Evolutionary conservation across 2,113 vertebrate species (phyloP), one percentile per base, ranked within the genome.

Genomic region (Chrysemys picta): DNA sequence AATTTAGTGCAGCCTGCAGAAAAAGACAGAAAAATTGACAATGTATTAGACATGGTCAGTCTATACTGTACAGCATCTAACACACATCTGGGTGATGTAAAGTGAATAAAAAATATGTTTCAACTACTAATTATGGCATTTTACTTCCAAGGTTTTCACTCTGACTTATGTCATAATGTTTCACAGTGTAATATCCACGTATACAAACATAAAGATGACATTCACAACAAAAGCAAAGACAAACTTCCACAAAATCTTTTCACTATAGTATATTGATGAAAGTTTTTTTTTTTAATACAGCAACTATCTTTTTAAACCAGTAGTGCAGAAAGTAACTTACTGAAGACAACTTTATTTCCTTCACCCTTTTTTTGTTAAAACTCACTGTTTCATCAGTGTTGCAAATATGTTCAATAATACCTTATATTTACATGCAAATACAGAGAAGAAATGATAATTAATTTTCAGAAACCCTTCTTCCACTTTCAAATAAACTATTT

Each of bases 1-100:
- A 99, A 98, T 99, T 99, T 83, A 99, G 98, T 0, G 96, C 99
- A 91, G 99, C 99, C 99, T 99, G 86, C 80, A 97, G 75, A 81
- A 6, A 90, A 83, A 84, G 81, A 56, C 27, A 78, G 42, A 75
- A 90, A 54, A 76, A 50, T 56, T 5, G 1, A 95, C 4, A 88
- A 72, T 0, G 82, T 4, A 7, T 13, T 5, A 6, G 38, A 75
- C 56, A 47, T 84, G 13, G 89, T 62, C 5, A 38, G 94, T 52
- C 25, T 89, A 78, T 8, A 78, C 42, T 62, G 62, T 7, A 22
- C 4, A 92, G 69, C 6, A 50, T 8, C 35, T 57, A 83, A 8
- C 0, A 0, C 24, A 85, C 62, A 31, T 59, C 0, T 59, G 17
- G 29, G 25, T 16, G 89, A 65, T 81, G 84, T 47, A 90, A 96